These are phyloP conservation scores for Limnephilus rhombicus DNA, from an alignment of 2,888 invertebrate genomes.

Conservation along the genomic window DNA sequence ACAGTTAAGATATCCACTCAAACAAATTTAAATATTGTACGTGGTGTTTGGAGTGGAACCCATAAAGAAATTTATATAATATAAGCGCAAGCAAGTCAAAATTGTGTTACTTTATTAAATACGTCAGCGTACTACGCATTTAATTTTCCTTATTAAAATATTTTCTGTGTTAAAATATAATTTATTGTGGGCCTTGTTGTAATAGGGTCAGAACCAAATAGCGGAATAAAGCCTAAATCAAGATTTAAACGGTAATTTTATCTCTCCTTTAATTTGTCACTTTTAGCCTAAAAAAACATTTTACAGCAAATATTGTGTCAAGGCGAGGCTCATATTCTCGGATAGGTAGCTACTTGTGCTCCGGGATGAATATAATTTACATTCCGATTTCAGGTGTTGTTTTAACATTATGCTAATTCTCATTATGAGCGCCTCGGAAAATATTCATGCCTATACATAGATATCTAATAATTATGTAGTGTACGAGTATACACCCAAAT, in stretches of 20 bases:
- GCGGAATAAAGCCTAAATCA: constrained; percentile 30
- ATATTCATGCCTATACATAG: background rate
- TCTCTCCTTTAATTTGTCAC: constrained; percentile 47
- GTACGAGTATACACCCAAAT: background rate
- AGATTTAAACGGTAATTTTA: constrained; percentile 45
- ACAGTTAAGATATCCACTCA: background rate
- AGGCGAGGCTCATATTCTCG: background rate
- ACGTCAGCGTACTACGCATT: background rate
- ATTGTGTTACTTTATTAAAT: background rate
- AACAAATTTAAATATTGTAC: background rate
- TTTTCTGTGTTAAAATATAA: background rate
- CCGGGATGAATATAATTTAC: background rate
- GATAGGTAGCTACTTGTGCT: background rate
- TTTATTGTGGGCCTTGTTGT: background rate
- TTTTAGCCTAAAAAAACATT: constrained; percentile 41
- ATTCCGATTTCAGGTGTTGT: constrained; percentile 1
- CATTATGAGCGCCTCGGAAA: background rate
- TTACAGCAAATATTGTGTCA: constrained; percentile 23
- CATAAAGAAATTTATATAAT: background rate
- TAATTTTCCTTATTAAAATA: background rate
- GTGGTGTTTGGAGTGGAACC: background rate
- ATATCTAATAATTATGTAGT: background rate
- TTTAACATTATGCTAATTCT: background rate
- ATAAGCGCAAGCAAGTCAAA: background rate
- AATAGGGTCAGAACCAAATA: background rate